Evolutionary conservation across 2,888 invertebrate genomes (phyloP), one percentile per base, ranked within the genome.

Genomic region (Drosophila flavopinicola): DNA sequence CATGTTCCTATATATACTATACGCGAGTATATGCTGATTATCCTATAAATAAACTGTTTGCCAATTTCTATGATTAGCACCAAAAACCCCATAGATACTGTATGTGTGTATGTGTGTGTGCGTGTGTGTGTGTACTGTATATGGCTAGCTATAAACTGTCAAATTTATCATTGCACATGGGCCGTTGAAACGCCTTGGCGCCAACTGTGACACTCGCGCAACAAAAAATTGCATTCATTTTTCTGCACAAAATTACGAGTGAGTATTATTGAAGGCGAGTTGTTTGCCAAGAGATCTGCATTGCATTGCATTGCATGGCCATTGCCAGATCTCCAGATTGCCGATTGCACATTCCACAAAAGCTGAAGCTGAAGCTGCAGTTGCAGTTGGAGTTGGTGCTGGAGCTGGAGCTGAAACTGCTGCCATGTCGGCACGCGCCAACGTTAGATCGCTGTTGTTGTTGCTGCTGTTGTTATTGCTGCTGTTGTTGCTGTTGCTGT

Each of bases 141-240:
- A 59, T 66, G 53, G 41, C 33, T 35, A 37, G 68, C 75, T 75
- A 88, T 88, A 88, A 89, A 88, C 83, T 84, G 88, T 88, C 85
- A 87, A 88, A 88, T 88, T 89, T 88, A 88, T 89, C 89, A 89
- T 84, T 79, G 77, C 68, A 57, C 67, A 75, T 74, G 71, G 75
- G 54, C 65, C 72, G 72, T 44, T 78, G 74, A 67, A 85, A 80
- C 85, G 85, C 77, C 86, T 88, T 89, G 88, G 88, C 88, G 88
- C 89, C 89, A 88, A 75, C 77, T 82, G 73, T 87, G 89, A 87
- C 87, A 88, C 73, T 74, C 66, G 78, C 71, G n/a, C n/a, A n/a
- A n/a, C n/a, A 53, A 54, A 77, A 77, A 85, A 80, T 88, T 78
- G 78, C 76, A 87, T 83, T 78, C 77, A 86, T 86, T 75, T 88